Evolutionary conservation across 2,797 vertebrate genomes (phyloP), one percentile per base, ranked within the genome.

Genomic region (Atherinosoma microstoma): DNA sequence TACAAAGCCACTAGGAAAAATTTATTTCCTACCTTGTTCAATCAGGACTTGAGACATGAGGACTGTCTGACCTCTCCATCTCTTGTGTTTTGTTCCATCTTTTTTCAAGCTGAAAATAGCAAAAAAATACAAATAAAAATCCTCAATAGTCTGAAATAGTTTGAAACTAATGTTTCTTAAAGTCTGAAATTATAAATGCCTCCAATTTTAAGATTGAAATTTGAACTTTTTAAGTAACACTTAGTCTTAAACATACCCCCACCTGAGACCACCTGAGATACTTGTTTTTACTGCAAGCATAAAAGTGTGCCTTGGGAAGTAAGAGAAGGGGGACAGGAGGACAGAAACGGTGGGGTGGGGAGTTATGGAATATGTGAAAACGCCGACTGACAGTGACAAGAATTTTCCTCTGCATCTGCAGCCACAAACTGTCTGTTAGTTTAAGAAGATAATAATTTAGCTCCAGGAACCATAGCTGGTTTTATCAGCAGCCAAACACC

Each of bases 381-480:
- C 49, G 60, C 30, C 73, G 70, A 53, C 58, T 59, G 45, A 73
- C 58, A 58, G 49, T 54, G 45, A 76, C 57, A 76, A 64, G 63
- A 66, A 73, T 76, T 57, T 63, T 70, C 36, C 11, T 67, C n/a
- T 71, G 62, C 27, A 45, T 75, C 54, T 71, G n/a, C 65, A 71
- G 61, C 61, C 47, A 29, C 22, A 54, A 59, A 66, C 72, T 58
- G 47, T 45, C 51, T 73, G 60, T 70, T 73, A 54, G 0, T 53
- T 79, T 82, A 75, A 70, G 49, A 53, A 74, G 76, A 64, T 61
- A 67, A 62, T 65, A 77, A 80, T 70, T 87, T 60, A 40, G 64
- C 64, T 64, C 32, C 49, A 22, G 56, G 63, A 89, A 70, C 64
- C 75, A 79, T 83, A 90, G 84, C 86, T 87, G 85, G 83, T 89